A percentile compares a stretch with the other conserved stretches of the same genome.
phyloP scores from a whole-genome alignment of 2,888 invertebrate genomes.

The Syrphus vitripennis region DNA sequence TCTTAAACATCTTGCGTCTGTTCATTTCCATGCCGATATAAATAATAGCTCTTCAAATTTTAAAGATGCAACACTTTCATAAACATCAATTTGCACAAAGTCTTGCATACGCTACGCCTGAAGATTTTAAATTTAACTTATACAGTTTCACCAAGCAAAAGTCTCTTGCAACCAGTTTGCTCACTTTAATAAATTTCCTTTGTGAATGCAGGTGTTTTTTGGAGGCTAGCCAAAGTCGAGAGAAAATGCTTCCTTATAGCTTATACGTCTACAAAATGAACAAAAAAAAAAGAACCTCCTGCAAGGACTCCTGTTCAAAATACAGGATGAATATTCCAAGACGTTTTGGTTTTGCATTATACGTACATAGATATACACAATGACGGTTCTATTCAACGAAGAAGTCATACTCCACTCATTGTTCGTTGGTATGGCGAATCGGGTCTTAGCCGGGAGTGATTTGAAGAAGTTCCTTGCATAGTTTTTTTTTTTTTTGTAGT shows the following conservation, averaged over 20 bases:
- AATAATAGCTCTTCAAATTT: background rate
- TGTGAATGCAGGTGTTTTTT: constrained; percentile 65
- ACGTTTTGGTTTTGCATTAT: constrained; percentile 32
- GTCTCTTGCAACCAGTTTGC: background rate
- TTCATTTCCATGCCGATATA: background rate
- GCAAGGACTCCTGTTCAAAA: background rate
- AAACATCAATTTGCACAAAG: background rate
- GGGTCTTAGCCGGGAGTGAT: background rate
- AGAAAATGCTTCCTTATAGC: background rate
- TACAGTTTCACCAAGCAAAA: background rate
- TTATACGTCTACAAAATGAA: background rate
- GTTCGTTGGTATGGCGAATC: background rate
- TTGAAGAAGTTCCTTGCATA: constrained; percentile 2
- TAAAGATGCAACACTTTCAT: background rate
- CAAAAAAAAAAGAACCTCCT: background rate
- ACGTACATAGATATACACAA: background rate
- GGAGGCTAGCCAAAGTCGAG: constrained; percentile 66
- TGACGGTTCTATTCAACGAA: too few species aligned
- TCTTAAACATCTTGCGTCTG: too few species aligned
- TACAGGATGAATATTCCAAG: constrained; percentile 59
- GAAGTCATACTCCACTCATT: too few species aligned
- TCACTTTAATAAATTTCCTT: constrained; percentile 60
- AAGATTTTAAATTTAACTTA: background rate
- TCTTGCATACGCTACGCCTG: background rate
- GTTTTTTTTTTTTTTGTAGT: background rate